Evolutionary conservation across 2,888 invertebrate genomes (phyloP).

Genomic region (Drosophila atripex): DNA sequence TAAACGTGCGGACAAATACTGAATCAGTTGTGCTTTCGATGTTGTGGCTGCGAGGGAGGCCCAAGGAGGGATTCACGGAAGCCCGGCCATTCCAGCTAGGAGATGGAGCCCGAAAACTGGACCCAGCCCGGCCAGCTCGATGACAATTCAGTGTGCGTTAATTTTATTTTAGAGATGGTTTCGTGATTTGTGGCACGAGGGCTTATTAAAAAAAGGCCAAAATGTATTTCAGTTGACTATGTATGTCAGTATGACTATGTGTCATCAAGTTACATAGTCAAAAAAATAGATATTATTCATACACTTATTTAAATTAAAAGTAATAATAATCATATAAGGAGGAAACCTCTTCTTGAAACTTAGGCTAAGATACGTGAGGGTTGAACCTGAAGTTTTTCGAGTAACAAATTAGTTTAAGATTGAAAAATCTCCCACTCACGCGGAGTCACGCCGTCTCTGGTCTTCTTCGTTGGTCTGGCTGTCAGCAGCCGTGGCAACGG

Average conservation of each 20-base stretch:
- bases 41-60: slow-evolving; percentile 8
- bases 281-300: too few relatives aligned
- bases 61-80: slow-evolving; percentile 7
- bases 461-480: slow-evolving; percentile 66
- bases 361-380: neutral
- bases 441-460: slow-evolving; percentile 18
- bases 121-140: slow-evolving; percentile 43
- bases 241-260: too few relatives aligned
- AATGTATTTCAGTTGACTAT: neutral
- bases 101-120: slow-evolving; percentile 12
- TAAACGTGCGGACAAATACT: slow-evolving; percentile 75
- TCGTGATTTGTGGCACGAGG: slow-evolving; percentile 1
- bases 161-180: slow-evolving; percentile 28
- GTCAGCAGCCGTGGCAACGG: slow-evolving; percentile 71
- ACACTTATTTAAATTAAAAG: too few relatives aligned
- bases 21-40: slow-evolving; percentile 11
- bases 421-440: neutral
- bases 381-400: too few relatives aligned
- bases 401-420: neutral
- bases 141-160: slow-evolving; percentile 44
- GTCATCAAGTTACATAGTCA: too few relatives aligned
- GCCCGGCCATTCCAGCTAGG: slow-evolving; percentile 8
- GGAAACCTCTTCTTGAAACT: neutral
- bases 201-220: neutral
- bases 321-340: too few relatives aligned